Evolutionary conservation across 23 tunicate species (phyloP), one percentile per base, ranked within the genome.

Genomic region (Trididemnum miniatum): DNA sequence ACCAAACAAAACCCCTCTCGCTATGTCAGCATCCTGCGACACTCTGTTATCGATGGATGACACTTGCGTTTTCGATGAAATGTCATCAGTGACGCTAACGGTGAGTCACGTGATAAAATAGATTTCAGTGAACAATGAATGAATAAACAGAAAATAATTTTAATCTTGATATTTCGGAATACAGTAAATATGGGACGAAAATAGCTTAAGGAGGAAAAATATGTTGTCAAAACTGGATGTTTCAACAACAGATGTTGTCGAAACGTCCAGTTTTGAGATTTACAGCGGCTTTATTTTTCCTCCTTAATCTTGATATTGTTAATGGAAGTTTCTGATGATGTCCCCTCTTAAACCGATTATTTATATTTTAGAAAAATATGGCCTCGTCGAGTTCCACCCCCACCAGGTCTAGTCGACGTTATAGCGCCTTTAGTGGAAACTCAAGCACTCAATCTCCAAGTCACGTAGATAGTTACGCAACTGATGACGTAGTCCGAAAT

Each of bases 11-110:
- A 7, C 52, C 5, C 40, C 59, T 23, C 29, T 49, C 49, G 18
- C 80, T 12, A 5, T 82, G 24, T 39, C 84, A 77, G 30, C 84
- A 27, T 78, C 84, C 51, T 76, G 80, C 77, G 90, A 79, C 1
- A 71, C 78, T 1, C 59, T 86, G 20, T 65, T 39, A 0, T 69
- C 84, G n/a, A 22, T 78, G 28, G 90, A 86, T 40, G 90, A 86
- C 29, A 36, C 72, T 36, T 83, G 65, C 3, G 84, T 79, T 18
- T 86, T 79, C 57, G 84, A 79, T 79, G 84, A 71, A 62, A 36
- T 59, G 20, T 79, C 90, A 0, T 50, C 90, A 5, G 66, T 65
- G 35, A 79, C 84, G 72, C 79, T 84, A 24, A 26, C 71, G 90
- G 90, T 86, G 54, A 79, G 82, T 79, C 7, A 22, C 9, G 15